Evolutionary conservation across 2,113 vertebrate genomes (phyloP).

Genomic region (Rhipidura dahli): DNA sequence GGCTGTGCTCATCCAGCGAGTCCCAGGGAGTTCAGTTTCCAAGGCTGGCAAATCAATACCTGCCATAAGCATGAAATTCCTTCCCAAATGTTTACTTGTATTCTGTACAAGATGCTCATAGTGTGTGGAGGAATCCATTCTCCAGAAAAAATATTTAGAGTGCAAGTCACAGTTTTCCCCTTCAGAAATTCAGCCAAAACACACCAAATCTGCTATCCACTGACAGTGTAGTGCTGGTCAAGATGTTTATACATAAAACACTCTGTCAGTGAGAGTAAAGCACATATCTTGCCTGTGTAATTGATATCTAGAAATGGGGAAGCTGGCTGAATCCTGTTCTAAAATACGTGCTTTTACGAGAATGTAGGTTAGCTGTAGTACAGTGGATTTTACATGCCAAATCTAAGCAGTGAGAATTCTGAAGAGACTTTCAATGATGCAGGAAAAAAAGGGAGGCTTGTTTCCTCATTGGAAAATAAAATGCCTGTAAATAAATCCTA

Average conservation of each 20-base stretch:
- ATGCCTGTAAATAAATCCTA: not conserved
- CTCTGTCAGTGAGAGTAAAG: not conserved
- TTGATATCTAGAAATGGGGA: not conserved
- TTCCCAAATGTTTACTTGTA: not conserved
- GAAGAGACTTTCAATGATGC: not conserved
- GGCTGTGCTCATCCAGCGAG: rapidly evolving
- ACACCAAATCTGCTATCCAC: not conserved
- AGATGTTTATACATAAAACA: slow-evolving; percentile 16
- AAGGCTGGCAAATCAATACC: not conserved
- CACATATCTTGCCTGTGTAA: not conserved
- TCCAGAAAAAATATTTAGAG: slow-evolving; percentile 56
- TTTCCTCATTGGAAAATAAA: not conserved
- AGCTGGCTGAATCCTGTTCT: not conserved
- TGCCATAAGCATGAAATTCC: not conserved
- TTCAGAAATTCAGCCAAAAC: slow-evolving; percentile 36
- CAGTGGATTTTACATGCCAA: not conserved
- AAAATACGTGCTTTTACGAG: not conserved
- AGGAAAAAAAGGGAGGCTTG: not conserved
- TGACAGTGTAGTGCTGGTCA: not conserved
- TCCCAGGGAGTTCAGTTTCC: not conserved
- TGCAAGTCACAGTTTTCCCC: slow-evolving; percentile 12
- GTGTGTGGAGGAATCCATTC: slow-evolving; percentile 3
- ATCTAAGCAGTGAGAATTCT: not conserved
- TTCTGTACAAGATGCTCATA: slow-evolving; percentile 28
- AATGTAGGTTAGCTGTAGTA: not conserved